These are phyloP conservation scores for Microcaecilia unicolor DNA, from an alignment of 2,797 vertebrate genomes.

Conservation along the genomic window DNA sequence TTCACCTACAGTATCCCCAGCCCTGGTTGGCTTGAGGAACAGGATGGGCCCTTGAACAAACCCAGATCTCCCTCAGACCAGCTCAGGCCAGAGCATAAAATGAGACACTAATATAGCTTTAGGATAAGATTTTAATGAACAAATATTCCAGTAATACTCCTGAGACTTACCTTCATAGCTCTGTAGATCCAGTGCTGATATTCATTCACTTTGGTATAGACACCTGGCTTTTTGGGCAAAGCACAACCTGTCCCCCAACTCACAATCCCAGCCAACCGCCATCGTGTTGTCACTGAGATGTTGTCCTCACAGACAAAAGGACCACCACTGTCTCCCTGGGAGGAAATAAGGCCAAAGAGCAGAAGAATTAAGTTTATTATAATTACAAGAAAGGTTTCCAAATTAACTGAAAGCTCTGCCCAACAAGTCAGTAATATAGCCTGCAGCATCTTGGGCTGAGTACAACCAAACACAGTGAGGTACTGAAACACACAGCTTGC, in stretches of 20 bases:
- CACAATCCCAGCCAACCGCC: slow-evolving; percentile 78
- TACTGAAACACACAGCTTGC: too few species aligned
- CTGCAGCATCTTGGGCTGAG: too few species aligned
- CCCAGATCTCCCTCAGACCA: too few species aligned
- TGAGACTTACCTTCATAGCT: slow-evolving; percentile 72
- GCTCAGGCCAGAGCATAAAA: background rate
- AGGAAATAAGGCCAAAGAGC: too few species aligned
- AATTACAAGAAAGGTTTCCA: too few species aligned
- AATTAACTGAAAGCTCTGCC: too few species aligned
- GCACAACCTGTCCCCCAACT: slow-evolving; percentile 89
- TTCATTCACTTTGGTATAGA: slow-evolving; percentile 76
- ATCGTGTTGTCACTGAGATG: slow-evolving; percentile 66
- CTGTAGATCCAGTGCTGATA: slow-evolving; percentile 84
- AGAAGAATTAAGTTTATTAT: too few species aligned
- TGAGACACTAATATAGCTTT: background rate
- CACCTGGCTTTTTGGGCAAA: slow-evolving; percentile 78
- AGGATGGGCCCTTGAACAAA: too few species aligned
- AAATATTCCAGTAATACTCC: background rate
- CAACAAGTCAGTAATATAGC: background rate
- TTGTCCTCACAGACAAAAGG: slow-evolving; percentile 76
- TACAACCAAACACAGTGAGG: too few species aligned
- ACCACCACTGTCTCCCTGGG: slow-evolving; percentile 86
- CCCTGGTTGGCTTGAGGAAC: too few species aligned
- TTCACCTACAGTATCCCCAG: background rate
- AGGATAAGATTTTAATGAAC: background rate